phyloP scores from a whole-genome alignment of 2,113 vertebrate genomes.

The Jaculus jaculus region DNA sequence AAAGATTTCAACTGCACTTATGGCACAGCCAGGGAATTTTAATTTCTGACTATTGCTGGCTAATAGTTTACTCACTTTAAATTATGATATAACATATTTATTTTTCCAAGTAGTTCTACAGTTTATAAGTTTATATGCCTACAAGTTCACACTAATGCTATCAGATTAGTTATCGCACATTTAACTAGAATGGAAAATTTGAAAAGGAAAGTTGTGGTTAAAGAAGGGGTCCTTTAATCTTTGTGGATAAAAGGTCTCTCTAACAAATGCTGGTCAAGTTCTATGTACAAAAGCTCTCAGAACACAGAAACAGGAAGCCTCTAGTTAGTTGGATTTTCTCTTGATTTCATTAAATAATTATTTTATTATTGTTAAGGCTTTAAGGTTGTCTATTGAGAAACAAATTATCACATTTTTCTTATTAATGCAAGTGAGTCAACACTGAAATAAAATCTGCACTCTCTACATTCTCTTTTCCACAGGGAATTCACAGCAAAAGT shows the following conservation, averaged over 20 bases:
- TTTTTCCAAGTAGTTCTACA: slow-evolving; percentile 44
- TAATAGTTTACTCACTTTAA: slow-evolving; percentile 5
- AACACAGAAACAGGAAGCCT: neutral
- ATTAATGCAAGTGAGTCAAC: slow-evolving; percentile 4
- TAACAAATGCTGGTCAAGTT: slow-evolving; percentile 1
- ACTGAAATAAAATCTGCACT: slow-evolving; percentile 12
- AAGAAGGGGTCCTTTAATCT: slow-evolving; percentile 2
- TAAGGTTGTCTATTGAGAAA: neutral
- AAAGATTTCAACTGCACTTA: neutral
- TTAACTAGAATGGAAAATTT: neutral
- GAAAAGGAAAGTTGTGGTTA: neutral
- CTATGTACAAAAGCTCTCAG: neutral
- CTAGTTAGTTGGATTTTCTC: neutral
- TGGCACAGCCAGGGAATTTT: slow-evolving; percentile 7
- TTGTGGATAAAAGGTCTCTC: neutral
- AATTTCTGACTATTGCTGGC: slow-evolving; percentile 19
- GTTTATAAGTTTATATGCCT: slow-evolving; percentile 26
- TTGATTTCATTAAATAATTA: neutral
- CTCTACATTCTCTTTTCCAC: neutral
- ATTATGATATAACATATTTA: slow-evolving; percentile 25
- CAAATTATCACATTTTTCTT: neutral
- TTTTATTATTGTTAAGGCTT: slow-evolving; percentile 13
- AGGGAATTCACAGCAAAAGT: neutral
- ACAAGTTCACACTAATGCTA: neutral
- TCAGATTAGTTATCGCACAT: neutral